Evolutionary conservation across 2,888 invertebrate species (phyloP).

Genomic region (Tryphoninae sp.): DNA sequence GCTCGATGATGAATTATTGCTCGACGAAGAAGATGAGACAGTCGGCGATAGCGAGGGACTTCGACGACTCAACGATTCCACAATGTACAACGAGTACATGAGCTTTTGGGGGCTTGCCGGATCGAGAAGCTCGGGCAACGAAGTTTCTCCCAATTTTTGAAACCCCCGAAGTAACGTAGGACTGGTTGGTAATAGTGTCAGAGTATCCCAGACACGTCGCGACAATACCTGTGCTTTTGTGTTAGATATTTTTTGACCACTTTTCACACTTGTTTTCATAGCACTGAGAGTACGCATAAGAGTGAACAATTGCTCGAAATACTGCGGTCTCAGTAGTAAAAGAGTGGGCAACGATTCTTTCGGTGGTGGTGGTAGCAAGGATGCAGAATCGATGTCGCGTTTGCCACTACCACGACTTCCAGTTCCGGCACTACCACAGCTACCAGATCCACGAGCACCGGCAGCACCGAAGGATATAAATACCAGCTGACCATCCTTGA

Average conservation of each 20-base stretch:
- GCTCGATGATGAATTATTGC: constrained; percentile 57
- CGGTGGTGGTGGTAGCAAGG: constrained; percentile 93
- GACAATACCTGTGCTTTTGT: constrained; percentile 93
- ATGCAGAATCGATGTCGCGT: constrained; percentile 91
- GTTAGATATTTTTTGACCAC: constrained; percentile 88
- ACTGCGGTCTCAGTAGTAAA: constrained; percentile 90
- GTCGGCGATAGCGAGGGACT: constrained; percentile 65
- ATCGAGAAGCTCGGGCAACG: constrained; percentile 90
- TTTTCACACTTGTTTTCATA: constrained; percentile 90
- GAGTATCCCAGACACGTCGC: constrained; percentile 96
- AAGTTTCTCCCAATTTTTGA: constrained; percentile 87
- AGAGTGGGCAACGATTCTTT: constrained; percentile 93
- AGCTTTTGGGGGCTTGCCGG: constrained; percentile 95
- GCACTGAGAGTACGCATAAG: constrained; percentile 95
- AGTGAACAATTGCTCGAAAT: constrained; percentile 95
- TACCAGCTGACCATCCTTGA: constrained; percentile 96
- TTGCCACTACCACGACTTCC: constrained; percentile 80
- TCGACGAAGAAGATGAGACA: constrained; percentile 60
- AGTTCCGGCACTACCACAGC: constrained; percentile 80
- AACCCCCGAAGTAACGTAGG: constrained; percentile 93
- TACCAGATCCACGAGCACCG: constrained; percentile 85
- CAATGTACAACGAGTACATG: constrained; percentile 97
- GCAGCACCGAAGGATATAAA: constrained; percentile 95
- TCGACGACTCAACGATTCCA: constrained; percentile 86
- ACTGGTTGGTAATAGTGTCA: constrained; percentile 95